Evolutionary conservation across 2,888 invertebrate species (phyloP), one percentile per base, ranked within the genome.

Genomic region (Caenorhabditis sulstoni): DNA sequence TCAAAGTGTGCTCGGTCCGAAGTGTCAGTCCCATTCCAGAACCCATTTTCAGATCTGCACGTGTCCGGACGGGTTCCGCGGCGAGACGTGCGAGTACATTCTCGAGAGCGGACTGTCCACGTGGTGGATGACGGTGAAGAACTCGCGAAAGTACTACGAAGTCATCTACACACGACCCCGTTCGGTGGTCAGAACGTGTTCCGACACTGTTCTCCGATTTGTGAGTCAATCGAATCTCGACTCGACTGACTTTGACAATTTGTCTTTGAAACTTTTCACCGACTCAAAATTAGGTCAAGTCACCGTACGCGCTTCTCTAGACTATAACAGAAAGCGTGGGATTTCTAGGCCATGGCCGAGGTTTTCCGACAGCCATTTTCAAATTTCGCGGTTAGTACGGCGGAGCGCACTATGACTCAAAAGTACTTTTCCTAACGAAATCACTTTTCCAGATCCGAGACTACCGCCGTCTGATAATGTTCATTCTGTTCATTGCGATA

Each of bases 71-170:
- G 76, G 76, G 18, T 77, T 77, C 65, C 23, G 68, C 29, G 76
- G 76, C 18, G 76, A 77, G 39, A 70, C 70, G 7, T 77, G 76
- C 45, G 76, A 77, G n/a, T 64, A 41, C 22, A 77, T 77, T n/a
- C 22, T 74, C 65, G 65, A 74, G 20, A 74, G 65, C 18, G 65
- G 50, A 3, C 0, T 65, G 11, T 29, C 35, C 3, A 52, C 45
- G 9, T 74, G 58, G 37, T 59, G 29, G 59, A 35, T 37, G 20
- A 64, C 65, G 18, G 44, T 52, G 16, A 16, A n/a, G 11, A 65
- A 74, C 18, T 71, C 71, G 18, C 71, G 64, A 41, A 62, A 44
- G 11, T 71, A 57, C 44, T 71, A 64, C 39, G 71, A 71, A 41
- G 39, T 64, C 12, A 41, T 71, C 18, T 71, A 71, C 29, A 62